Percentiles rank a stretch among this genome's conserved stretches.
phyloP scores from a whole-genome alignment of 2,113 vertebrate genomes.

The Spea multiplicata region DNA sequence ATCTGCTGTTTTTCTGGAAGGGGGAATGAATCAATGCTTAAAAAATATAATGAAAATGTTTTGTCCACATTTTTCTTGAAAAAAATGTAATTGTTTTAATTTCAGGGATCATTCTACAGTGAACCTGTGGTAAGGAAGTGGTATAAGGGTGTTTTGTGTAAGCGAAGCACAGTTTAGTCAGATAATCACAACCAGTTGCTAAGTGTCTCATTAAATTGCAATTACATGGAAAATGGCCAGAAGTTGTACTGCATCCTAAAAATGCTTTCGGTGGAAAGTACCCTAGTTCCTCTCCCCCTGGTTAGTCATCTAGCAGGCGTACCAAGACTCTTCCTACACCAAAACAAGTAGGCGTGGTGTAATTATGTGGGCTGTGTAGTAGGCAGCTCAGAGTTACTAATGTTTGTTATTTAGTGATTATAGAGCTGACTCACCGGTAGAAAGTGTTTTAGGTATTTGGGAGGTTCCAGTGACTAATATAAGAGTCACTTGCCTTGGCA shows the following conservation, averaged over 20 bases:
- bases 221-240: constrained; percentile 9
- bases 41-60: no score
- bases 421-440: constrained; percentile 61
- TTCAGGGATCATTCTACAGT: no score
- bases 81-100: no score
- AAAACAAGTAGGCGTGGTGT: constrained; percentile 50
- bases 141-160: background rate
- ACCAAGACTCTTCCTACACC: constrained; percentile 28
- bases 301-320: constrained; percentile 34
- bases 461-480: constrained; percentile 60
- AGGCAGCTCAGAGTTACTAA: constrained; percentile 53
- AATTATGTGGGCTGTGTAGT: constrained; percentile 38
- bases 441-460: constrained; percentile 58
- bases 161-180: background rate
- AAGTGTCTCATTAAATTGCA: constrained; percentile 23
- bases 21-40: no score
- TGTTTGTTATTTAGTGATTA: constrained; percentile 57
- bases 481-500: constrained; percentile 54
- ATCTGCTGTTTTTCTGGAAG: no score
- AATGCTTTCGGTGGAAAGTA: constrained; percentile 11
- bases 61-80: no score
- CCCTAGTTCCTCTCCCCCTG: constrained; percentile 23
- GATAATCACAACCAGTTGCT: constrained; percentile 3
- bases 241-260: constrained; percentile 8
- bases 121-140: background rate